Conservation (phyloP, 2,888 invertebrate species). For the Heliothis peltigera region DNA sequence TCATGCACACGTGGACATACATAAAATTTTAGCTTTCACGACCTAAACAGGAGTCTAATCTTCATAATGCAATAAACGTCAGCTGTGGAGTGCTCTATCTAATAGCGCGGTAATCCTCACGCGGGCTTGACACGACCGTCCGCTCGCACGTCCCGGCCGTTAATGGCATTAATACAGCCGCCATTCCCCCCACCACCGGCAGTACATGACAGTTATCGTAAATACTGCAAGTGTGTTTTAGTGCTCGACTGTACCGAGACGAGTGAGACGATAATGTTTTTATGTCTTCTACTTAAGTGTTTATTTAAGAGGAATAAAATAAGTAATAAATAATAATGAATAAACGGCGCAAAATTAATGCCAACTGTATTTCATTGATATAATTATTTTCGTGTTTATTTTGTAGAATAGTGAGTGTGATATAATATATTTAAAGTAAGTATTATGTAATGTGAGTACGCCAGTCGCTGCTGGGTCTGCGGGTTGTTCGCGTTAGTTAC, state of each 20-base stretch:
- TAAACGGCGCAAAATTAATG: too few species aligned
- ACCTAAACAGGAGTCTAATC: background rate
- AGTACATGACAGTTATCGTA: conserved; percentile 16
- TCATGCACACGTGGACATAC: background rate
- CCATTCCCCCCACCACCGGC: conserved; percentile 12
- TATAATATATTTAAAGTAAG: too few species aligned
- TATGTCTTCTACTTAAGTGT: background rate
- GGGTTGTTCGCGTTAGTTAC: too few species aligned
- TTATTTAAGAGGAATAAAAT: background rate
- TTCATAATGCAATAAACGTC: conserved; percentile 42
- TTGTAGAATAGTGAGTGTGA: too few species aligned
- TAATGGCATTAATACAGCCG: conserved; percentile 39
- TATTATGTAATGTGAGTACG: too few species aligned
- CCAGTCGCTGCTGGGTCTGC: too few species aligned
- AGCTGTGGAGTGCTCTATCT: conserved; percentile 26
- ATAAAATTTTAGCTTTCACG: background rate
- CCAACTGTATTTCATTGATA: too few species aligned
- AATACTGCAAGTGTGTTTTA: conserved; percentile 6
- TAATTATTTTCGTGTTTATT: too few species aligned
- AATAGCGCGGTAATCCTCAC: conserved; percentile 30
- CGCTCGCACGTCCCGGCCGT: conserved; percentile 20
- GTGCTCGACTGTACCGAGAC: background rate
- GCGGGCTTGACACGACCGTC: conserved; percentile 20
- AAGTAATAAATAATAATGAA: too few species aligned
- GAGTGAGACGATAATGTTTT: background rate